These are phyloP conservation scores for Sciaenops ocellatus DNA, from an alignment of 2,797 vertebrate genomes.

Conservation along the genomic window DNA sequence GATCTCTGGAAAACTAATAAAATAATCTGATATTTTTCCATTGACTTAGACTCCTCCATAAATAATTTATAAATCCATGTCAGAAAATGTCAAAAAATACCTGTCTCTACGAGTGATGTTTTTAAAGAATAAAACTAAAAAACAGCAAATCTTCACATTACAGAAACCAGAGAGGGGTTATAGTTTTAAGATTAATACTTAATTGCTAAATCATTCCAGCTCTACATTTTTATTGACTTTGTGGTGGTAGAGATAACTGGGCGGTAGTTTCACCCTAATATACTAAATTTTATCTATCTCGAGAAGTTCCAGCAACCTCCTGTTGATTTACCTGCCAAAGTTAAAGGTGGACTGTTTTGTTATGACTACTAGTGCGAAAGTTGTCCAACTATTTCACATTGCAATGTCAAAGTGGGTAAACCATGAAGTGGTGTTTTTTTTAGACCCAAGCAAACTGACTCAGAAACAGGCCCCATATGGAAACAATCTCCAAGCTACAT, in stretches of 20 bases:
- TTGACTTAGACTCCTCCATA: too few relatives aligned
- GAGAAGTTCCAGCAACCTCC: constrained; percentile 17
- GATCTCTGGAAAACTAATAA: too few relatives aligned
- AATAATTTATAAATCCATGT: too few relatives aligned
- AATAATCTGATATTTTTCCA: too few relatives aligned
- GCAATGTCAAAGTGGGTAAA: constrained; percentile 42
- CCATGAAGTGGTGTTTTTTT: constrained; percentile 58
- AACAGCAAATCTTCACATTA: too few relatives aligned
- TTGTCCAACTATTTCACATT: constrained; percentile 57
- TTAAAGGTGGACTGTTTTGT: constrained; percentile 66
- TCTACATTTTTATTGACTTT: background rate
- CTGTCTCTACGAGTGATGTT: background rate
- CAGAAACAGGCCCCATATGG: constrained; percentile 80
- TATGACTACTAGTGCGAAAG: constrained; percentile 61
- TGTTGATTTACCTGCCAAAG: constrained; percentile 55
- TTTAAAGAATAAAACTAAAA: too few relatives aligned
- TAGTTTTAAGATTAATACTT: too few relatives aligned
- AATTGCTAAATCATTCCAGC: too few relatives aligned
- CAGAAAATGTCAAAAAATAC: too few relatives aligned
- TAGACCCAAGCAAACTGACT: constrained; percentile 45
- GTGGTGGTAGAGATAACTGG: background rate
- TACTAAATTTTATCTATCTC: background rate
- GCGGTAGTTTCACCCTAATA: constrained; percentile 16
- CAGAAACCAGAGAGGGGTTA: too few relatives aligned
- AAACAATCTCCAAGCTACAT: constrained; percentile 80